Evolutionary conservation across 2,797 vertebrate species (phyloP).

Genomic region (Channa striata): DNA sequence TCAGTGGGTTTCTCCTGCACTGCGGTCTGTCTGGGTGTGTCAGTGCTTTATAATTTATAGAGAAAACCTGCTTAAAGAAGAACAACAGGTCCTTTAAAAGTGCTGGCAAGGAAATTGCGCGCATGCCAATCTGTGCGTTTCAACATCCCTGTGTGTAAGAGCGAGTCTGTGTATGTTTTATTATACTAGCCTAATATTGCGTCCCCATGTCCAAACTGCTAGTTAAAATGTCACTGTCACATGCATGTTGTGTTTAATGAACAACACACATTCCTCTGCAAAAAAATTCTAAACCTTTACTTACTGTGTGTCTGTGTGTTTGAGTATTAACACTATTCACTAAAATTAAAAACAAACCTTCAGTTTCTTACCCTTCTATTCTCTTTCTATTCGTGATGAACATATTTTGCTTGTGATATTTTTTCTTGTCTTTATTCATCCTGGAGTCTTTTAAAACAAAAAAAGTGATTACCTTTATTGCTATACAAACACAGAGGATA

Average conservation of each 20-base stretch:
- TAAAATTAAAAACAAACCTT: background rate
- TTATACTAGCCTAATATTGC: constrained; percentile 46
- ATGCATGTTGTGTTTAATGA: constrained; percentile 14
- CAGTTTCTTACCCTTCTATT: background rate
- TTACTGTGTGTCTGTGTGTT: background rate
- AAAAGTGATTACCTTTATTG: no score
- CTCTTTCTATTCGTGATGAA: background rate
- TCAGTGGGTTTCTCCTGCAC: background rate
- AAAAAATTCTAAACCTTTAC: background rate
- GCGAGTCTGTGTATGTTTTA: constrained; percentile 28
- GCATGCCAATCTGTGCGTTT: constrained; percentile 35
- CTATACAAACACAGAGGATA: no score
- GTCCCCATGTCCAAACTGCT: constrained; percentile 41
- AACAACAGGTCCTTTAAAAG: constrained; percentile 10
- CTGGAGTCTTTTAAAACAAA: no score
- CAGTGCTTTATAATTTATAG: background rate
- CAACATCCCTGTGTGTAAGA: constrained; percentile 34
- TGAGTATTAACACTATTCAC: background rate
- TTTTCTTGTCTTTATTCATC: background rate
- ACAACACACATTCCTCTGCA: constrained; percentile 14
- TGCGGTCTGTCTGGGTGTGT: background rate
- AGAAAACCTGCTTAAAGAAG: background rate
- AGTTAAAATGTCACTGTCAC: constrained; percentile 39
- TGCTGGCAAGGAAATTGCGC: constrained; percentile 40
- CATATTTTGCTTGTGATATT: background rate